A percentile compares a stretch with the other conserved stretches of the same genome.
These are phyloP conservation scores for Athene cunicularia DNA, from an alignment of 2,113 vertebrate genomes.

Conservation along the genomic window DNA sequence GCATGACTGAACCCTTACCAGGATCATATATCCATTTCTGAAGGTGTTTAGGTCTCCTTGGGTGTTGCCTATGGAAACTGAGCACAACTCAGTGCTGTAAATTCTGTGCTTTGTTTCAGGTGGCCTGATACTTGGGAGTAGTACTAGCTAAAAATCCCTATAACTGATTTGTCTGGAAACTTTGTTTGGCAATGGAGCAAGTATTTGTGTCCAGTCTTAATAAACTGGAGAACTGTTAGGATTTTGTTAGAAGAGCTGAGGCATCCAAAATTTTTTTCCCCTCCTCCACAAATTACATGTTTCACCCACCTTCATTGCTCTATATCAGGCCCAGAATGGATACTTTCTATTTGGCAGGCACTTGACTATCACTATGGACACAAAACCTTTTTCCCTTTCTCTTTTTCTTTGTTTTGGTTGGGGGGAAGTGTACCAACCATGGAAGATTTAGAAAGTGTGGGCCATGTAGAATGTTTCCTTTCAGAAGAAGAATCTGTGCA, in stretches of 20 bases:
- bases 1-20: not conserved
- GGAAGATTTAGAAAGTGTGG: not conserved
- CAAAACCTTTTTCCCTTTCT: not conserved
- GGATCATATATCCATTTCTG: fast-evolving
- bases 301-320: not conserved
- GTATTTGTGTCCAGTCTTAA: not conserved
- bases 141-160: not conserved
- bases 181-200: not conserved
- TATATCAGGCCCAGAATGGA: too few species aligned
- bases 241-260: not conserved
- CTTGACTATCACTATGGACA: not conserved
- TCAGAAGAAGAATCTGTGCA: not conserved
- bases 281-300: fast-evolving
- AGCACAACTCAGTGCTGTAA: not conserved
- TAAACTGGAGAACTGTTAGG: not conserved
- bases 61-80: not conserved
- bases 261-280: not conserved
- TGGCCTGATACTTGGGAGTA: not conserved
- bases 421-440: not conserved
- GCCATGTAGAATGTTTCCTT: not conserved
- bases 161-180: not conserved
- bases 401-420: not conserved
- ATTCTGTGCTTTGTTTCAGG: not conserved
- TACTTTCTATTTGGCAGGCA: not conserved
- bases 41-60: not conserved